Percentiles rank a stretch among this genome's conserved stretches.
Evolutionary conservation across 2,797 vertebrate genomes (phyloP).

Genomic region (Platalea minor): DNA sequence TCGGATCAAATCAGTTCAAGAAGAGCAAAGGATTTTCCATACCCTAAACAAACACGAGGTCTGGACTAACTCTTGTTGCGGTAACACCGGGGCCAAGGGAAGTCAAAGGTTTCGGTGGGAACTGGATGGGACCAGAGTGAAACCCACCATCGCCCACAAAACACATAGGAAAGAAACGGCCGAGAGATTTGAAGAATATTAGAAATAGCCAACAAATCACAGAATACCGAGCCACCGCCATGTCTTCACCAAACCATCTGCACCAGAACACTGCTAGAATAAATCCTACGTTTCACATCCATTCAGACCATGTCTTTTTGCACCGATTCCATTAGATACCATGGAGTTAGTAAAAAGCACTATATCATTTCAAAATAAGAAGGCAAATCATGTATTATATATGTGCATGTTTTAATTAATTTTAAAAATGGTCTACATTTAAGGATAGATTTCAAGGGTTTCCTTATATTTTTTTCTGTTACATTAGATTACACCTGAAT

Average conservation of each 20-base stretch:
- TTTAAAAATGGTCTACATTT: slow-evolving; percentile 69
- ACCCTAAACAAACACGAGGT: background rate
- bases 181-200: background rate
- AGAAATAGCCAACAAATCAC: background rate
- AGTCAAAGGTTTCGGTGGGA: background rate
- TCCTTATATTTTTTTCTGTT: slow-evolving; percentile 27
- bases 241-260: background rate
- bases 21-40: background rate
- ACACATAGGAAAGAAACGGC: background rate
- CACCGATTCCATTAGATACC: rapidly evolving
- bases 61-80: background rate
- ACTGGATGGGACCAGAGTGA: rapidly evolving
- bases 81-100: background rate
- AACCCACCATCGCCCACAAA: background rate
- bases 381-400: slow-evolving; percentile 18
- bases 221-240: background rate
- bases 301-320: background rate
- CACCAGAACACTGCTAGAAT: background rate
- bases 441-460: slow-evolving; percentile 60
- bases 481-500: slow-evolving; percentile 68
- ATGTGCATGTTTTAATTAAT: slow-evolving; percentile 70
- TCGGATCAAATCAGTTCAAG: background rate
- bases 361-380: slow-evolving; percentile 7
- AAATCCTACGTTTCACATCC: background rate
- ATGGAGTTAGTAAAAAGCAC: background rate